Evolutionary conservation across 2,113 vertebrate genomes (phyloP), one percentile per base, ranked within the genome.

Genomic region (Poeciliopsis turrubarensis): DNA sequence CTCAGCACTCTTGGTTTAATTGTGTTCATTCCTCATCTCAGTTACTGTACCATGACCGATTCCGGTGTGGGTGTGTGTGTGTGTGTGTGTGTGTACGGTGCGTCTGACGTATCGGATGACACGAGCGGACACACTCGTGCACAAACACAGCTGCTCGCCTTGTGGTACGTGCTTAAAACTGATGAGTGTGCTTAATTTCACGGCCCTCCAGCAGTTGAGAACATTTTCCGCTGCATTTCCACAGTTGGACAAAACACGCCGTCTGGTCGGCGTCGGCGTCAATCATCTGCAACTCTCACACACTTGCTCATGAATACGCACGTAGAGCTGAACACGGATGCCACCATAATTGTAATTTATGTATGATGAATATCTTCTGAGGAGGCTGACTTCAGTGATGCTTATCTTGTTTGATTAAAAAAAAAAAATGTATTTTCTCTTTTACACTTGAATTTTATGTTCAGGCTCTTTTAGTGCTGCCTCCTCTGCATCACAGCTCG

Each of bases 1-100:
- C 34, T 73, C 44, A 37, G 63, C 30, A 57, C 41, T 65, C 44
- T 15, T n/a, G 13, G 54, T 73, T 37, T 73, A 73, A 65, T 73
- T 60, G 41, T 73, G 72, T 65, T 65, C 62, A 3, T 54, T 37
- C 44, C 44, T 65, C 44, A n/a, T 73, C 63, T 51, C 27, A 26
- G 25, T 32, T 22, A 65, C 31, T 30, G 62, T 65, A 65, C 41
- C 62, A 57, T 73, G 72, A 65, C 62, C 44, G 3, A 29, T 54
- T 37, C 26, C 31, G 34, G 57, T 61, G 60, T 44, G 9, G 0
- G 31, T 32, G 34, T 34, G 34, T 41, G 57, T 30, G 9, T 37
- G 34, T 25, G 29, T 3, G 30, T 32, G 57, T 41, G 60, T 44
- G 10, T 60, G 34, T 25, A 22, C 2, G 15, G 17, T 29, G 60